phyloP scores from a whole-genome alignment of 2,888 invertebrate genomes.

The Aphidoletes aphidimyza region DNA sequence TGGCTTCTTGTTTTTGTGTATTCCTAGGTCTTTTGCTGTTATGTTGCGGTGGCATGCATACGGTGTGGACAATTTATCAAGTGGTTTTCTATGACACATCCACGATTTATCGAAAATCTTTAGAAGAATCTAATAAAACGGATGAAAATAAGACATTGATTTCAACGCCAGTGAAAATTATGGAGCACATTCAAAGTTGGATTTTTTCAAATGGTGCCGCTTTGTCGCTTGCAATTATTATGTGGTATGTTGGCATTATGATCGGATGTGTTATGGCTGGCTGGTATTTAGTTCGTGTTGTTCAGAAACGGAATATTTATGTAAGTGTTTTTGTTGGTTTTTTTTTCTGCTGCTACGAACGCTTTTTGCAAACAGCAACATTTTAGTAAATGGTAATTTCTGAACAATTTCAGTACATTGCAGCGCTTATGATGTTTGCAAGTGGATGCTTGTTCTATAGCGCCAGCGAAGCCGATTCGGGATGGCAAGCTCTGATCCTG shows the following conservation, averaged over 20 bases:
- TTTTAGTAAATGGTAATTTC: background rate
- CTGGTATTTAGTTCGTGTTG: background rate
- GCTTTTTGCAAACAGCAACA: no score
- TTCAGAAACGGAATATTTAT: conserved; percentile 17
- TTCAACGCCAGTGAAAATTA: no score
- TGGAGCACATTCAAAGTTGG: no score
- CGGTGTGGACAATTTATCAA: conserved; percentile 29
- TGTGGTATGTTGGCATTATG: background rate
- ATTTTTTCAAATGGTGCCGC: background rate
- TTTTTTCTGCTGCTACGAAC: background rate
- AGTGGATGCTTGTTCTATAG: conserved; percentile 29
- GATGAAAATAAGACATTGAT: background rate
- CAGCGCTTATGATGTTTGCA: background rate
- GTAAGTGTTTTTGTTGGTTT: background rate
- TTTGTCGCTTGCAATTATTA: background rate
- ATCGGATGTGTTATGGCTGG: background rate
- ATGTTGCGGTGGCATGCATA: conserved; percentile 28
- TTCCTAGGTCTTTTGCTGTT: background rate
- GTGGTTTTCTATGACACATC: background rate
- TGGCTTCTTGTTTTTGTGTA: background rate
- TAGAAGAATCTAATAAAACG: background rate
- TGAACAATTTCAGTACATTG: conserved; percentile 26
- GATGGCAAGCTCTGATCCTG: background rate
- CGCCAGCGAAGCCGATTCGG: background rate
- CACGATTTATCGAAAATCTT: background rate